Conservation (phyloP, 2,888 invertebrate genomes). For the Nemoura dubitans region DNA sequence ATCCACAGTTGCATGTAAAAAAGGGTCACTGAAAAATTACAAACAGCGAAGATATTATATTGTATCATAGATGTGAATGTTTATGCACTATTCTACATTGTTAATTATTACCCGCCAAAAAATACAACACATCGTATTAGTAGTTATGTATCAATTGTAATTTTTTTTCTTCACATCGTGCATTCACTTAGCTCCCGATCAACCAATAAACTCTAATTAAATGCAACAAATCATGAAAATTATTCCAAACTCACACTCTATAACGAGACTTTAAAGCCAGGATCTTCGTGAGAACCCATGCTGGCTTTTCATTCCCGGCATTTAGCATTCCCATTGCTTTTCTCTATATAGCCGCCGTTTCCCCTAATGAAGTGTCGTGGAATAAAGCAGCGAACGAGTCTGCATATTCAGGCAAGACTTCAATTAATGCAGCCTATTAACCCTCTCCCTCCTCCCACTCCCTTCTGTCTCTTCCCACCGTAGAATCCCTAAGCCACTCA, state of each 20-base stretch:
- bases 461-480: neutral
- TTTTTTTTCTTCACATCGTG: too few relatives aligned
- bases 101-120: too few relatives aligned
- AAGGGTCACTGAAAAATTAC: too few relatives aligned
- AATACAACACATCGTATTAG: too few relatives aligned
- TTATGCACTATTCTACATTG: too few relatives aligned
- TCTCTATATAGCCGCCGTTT: neutral
- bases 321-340: too few relatives aligned
- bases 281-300: neutral
- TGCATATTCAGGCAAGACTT: neutral
- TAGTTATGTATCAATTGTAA: too few relatives aligned
- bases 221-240: neutral
- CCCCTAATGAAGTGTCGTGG: neutral
- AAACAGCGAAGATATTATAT: too few relatives aligned
- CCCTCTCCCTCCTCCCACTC: neutral
- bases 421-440: conserved; percentile 36
- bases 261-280: neutral
- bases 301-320: neutral
- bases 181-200: neutral
- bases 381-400: neutral
- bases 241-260: neutral
- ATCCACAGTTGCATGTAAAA: too few relatives aligned
- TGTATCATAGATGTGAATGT: too few relatives aligned
- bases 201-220: neutral
- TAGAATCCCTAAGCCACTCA: neutral